Base-by-base conservation (phyloP, 1,140 invertebrate species). In the Coelopa frigida region DNA sequence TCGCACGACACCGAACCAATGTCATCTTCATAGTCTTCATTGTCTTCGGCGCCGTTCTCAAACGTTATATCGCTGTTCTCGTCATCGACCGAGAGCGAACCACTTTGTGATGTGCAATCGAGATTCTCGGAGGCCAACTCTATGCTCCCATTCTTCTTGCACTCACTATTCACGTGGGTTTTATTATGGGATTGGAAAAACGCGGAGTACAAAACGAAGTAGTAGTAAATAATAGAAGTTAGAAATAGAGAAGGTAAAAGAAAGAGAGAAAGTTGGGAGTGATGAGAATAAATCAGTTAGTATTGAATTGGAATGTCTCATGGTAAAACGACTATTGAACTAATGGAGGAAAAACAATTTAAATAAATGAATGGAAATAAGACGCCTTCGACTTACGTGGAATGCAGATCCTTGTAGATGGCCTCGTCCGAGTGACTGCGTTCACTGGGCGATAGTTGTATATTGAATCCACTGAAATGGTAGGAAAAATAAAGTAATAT, bases 401-500 rank as follows among this genome's bases (percentile, higher is more conserved):
- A 75, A 66, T 85, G 83, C 48, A 90, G 73, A 70, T 87, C 84
- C 70, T 84, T 86, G 68, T 89, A 90, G 54, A 88, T 85, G 54
- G 85, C 84, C 59, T 90, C 85, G 68, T 88, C 83, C 5, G 84
- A 87, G 56, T 78, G 76, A 44, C 79, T 82, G 53, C 82, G 74
- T 53, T 70, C 67, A 31, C 51, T 68, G 21, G 60, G 63, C 27
- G 64, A 64, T 3, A 67, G 29, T 45, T 82, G 80, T 20, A 84
- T 75, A 44, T 77, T 80, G 65, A 89, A 89, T 48, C 85, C 83
- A 45, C 86, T 89, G 68, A 29, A 81, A 81, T 44, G n/a, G 23
- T 6, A 49, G 21, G 38, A 38, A 44, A 27, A 44, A 14, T 23
- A 42, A 41, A 38, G 18, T 18, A 38, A 38, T 29, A 39, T 15